Evolutionary conservation across 1,140 invertebrate genomes (phyloP).

Genomic region (Drosophila kepulauana): DNA sequence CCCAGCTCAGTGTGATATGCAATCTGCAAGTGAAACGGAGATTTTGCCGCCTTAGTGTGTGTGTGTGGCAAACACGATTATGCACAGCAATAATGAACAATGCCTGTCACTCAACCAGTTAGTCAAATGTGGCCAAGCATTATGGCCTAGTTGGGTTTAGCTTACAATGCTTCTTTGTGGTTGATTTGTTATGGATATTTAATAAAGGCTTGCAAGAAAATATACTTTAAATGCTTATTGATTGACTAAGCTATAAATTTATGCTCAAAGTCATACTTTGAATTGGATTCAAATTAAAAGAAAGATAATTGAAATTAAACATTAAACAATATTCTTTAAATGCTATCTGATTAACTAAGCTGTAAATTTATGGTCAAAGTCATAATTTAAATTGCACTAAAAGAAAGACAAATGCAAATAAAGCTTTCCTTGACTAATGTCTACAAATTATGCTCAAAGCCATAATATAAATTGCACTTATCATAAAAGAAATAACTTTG

Average conservation of each 20-base stretch:
- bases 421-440: too few species aligned
- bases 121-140: neutral
- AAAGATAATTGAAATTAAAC: too few species aligned
- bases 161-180: neutral
- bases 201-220: neutral
- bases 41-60: constrained; percentile 4
- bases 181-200: neutral
- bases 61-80: neutral
- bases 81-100: constrained; percentile 9
- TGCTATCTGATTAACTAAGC: too few species aligned
- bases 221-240: neutral
- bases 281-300: too few species aligned
- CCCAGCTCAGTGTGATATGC: constrained; percentile 22
- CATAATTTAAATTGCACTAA: too few species aligned
- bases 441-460: too few species aligned
- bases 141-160: neutral
- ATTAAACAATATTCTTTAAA: too few species aligned
- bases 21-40: constrained; percentile 1
- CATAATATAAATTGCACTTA: too few species aligned
- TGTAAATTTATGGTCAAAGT: too few species aligned
- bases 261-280: too few species aligned
- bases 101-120: neutral
- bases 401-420: too few species aligned
- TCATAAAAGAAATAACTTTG: too few species aligned
- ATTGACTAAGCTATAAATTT: neutral